A percentile compares a stretch with the other conserved stretches of the same genome.
phyloP scores from a whole-genome alignment of 2,888 invertebrate genomes.

The Spatulosminthurus flaviceps region DNA sequence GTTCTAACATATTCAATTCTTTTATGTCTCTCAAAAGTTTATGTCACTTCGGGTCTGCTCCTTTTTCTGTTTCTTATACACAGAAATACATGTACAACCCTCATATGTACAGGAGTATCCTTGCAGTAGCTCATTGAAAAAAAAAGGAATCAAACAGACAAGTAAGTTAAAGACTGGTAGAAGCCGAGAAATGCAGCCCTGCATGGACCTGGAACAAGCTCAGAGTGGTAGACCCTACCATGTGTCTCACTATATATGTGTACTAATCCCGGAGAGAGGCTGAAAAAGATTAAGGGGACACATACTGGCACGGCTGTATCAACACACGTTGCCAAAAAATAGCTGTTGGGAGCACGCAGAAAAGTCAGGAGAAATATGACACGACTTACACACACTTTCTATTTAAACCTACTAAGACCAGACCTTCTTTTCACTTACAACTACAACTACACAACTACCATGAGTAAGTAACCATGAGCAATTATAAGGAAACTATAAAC shows the following conservation, averaged over 20 bases:
- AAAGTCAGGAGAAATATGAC: conserved; percentile 48
- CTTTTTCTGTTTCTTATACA: not conserved
- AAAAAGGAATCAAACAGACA: not conserved
- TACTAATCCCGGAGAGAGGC: conserved; percentile 29
- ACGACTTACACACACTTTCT: conserved; percentile 35
- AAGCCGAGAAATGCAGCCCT: not conserved
- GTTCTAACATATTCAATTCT: not conserved
- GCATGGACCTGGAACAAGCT: too few species aligned
- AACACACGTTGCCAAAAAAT: conserved; percentile 60
- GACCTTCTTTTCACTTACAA: not conserved
- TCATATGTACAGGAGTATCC: not conserved
- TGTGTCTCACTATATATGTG: conserved; percentile 13
- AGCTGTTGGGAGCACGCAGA: conserved; percentile 55
- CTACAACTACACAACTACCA: not conserved
- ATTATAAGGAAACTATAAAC: too few species aligned
- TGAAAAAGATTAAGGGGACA: conserved; percentile 54
- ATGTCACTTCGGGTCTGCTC: not conserved
- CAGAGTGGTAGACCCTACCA: too few species aligned
- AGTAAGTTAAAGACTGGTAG: not conserved
- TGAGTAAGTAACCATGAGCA: too few species aligned
- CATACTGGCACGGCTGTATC: conserved; percentile 56
- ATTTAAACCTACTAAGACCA: not conserved
- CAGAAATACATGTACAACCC: not conserved
- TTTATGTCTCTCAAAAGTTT: conserved; percentile 8
- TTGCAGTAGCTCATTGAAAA: not conserved